These are phyloP conservation scores for Drosophila melanosoma DNA, from an alignment of 2,888 invertebrate genomes.

Conservation along the genomic window DNA sequence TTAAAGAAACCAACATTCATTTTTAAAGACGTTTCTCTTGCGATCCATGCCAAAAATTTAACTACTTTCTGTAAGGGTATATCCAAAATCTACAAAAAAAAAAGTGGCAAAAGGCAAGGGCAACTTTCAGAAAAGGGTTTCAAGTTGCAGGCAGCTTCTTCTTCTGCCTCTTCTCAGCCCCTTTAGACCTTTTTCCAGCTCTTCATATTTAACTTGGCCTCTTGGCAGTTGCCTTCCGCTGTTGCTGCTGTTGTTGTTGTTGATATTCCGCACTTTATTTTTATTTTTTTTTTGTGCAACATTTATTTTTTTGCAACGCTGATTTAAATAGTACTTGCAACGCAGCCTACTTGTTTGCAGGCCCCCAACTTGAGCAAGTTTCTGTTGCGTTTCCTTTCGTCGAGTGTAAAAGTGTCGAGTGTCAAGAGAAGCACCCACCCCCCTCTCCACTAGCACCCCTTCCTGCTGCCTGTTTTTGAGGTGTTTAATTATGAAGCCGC, in stretches of 20 bases:
- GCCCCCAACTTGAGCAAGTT: slow-evolving; percentile 47
- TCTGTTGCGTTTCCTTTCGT: slow-evolving; percentile 38
- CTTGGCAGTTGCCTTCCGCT: slow-evolving; percentile 41
- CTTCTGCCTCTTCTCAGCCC: slow-evolving; percentile 9
- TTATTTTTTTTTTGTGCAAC: slow-evolving; percentile 28
- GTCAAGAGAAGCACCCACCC: not conserved
- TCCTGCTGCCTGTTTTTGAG: slow-evolving; percentile 25
- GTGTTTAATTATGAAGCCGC: slow-evolving; percentile 65
- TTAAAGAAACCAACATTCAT: not conserved
- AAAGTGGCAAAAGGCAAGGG: slow-evolving; percentile 4
- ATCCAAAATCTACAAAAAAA: not conserved
- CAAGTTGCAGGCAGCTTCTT: slow-evolving; percentile 43
- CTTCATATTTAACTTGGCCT: slow-evolving; percentile 59
- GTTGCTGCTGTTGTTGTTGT: not conserved
- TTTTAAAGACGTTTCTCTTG: not conserved
- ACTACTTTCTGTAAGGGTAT: slow-evolving; percentile 14
- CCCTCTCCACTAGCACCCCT: not conserved
- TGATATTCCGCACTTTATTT: slow-evolving; percentile 3
- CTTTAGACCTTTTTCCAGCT: not conserved
- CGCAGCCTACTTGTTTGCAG: slow-evolving; percentile 54
- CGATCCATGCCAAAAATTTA: not conserved
- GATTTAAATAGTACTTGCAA: slow-evolving; percentile 71
- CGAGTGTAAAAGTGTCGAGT: slow-evolving; percentile 49
- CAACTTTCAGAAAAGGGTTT: slow-evolving; percentile 54
- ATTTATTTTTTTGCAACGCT: slow-evolving; percentile 39